Evolutionary conservation across 2,888 invertebrate genomes (phyloP), one percentile per base, ranked within the genome.

Genomic region (Girardia tigrina): DNA sequence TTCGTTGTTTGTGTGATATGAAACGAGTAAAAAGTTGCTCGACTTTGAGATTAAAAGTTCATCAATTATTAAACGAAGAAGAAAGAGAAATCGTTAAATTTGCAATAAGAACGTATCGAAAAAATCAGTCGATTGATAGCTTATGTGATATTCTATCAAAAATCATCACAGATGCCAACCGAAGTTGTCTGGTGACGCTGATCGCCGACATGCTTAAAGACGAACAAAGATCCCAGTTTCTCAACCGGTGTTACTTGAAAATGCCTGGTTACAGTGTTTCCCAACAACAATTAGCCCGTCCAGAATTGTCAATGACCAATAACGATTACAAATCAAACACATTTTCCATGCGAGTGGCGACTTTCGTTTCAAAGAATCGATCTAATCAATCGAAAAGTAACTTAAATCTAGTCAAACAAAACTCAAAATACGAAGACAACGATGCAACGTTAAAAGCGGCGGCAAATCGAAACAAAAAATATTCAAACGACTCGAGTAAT

Each of bases 41-140:
- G 69, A 74, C 74, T 6, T 29, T 74, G 8, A 28, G 74, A 23
- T 4, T 26, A 74, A 42, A 26, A 26, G 74, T 69, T 56, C 74
- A 74, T 42, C 42, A 74, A 23, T 69, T 74, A 23, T 69, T 74
- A 14, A 74, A 74, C 27, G 69, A 23, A 23, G 74, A 74, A 28
- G 74, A 74, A 6, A 28, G 74, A 26, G 56, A 42, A 36, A 74
- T 74, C 28, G 26, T 74, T 42, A 74, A 74, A 29, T 69, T 56
- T 20, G 74, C 56, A 1, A 74, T 74, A 8, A 28, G 74, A 26
- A 42, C 69, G 14, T 74, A 74, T 74, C 74, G 74, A 26, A 42
- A 74, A 26, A 56, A 42, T 26, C 23, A 74, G 26, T 74, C 74
- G 8, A 26, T 74, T 27, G 74, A 74, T 29, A 56, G 26, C 16